Percentiles rank a stretch among this genome's conserved stretches.
Conservation (phyloP, 1,140 invertebrate genomes). For the Potamilus streckersoni region DNA sequence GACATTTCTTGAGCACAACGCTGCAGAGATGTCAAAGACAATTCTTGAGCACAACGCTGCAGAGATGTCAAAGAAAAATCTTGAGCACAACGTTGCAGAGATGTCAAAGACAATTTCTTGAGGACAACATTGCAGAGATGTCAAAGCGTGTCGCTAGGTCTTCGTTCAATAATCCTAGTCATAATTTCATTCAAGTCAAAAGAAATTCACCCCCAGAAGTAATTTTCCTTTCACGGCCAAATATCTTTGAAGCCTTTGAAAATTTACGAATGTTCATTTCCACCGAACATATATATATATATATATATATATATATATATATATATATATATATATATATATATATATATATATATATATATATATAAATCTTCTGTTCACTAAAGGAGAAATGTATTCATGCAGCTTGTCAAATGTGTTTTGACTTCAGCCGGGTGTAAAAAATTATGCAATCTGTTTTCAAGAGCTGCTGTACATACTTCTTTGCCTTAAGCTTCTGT, state of each 20-base stretch:
- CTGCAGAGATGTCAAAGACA: slow-evolving; percentile 22
- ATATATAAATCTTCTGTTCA: neutral
- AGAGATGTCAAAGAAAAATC: too few species aligned
- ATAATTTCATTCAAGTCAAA: slow-evolving; percentile 17
- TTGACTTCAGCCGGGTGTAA: slow-evolving; percentile 1
- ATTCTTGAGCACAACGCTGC: too few species aligned
- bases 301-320: too few species aligned
- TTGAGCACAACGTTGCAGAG: too few species aligned
- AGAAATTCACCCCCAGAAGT: slow-evolving; percentile 23
- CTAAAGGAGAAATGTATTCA: slow-evolving; percentile 1
- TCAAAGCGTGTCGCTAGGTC: slow-evolving; percentile 20
- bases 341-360: too few species aligned
- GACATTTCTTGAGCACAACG: slow-evolving; percentile 16
- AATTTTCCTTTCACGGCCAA: slow-evolving; percentile 12
- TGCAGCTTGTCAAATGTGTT: slow-evolving; percentile 13
- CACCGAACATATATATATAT: too few species aligned
- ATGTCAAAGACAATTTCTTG: too few species aligned
- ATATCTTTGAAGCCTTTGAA: neutral
- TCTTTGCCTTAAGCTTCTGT: neutral
- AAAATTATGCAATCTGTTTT: slow-evolving; percentile 13
- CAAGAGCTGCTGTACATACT: slow-evolving; percentile 8
- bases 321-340: too few species aligned
- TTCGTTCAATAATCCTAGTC: slow-evolving; percentile 18
- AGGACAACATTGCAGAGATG: slow-evolving; percentile 11
- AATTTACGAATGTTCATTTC: neutral